Percentiles rank a stretch among this genome's conserved stretches.
Conservation (phyloP, 2,113 vertebrate species). For the Cygnus buccinator region DNA sequence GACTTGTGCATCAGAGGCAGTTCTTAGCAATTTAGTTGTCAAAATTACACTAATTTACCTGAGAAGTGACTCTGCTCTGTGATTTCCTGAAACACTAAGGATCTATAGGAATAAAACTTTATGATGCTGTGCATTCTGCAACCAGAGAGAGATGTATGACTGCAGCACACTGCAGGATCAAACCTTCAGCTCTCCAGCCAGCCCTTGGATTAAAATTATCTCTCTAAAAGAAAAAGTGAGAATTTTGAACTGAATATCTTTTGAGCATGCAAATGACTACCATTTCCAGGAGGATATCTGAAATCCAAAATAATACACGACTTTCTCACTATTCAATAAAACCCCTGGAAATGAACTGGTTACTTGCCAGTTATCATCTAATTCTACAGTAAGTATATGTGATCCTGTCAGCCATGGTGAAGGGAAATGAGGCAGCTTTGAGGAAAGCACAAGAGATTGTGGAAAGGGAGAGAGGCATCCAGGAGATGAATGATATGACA, state of each 20-base stretch:
- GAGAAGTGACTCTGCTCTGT: not conserved
- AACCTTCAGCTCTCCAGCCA: not conserved
- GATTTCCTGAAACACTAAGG: not conserved
- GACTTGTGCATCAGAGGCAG: not conserved
- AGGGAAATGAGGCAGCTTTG: not conserved
- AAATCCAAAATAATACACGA: not conserved
- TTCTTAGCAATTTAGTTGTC: not conserved
- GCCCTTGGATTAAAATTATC: not conserved
- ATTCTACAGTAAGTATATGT: not conserved
- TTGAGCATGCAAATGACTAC: not conserved
- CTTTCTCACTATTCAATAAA: not conserved
- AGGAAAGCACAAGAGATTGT: not conserved
- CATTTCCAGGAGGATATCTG: not conserved
- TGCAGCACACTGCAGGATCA: not conserved
- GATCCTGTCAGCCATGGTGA: not conserved
- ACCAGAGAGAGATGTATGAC: not conserved
- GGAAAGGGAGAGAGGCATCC: not conserved
- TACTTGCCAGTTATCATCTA: not conserved
- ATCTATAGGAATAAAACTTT: not conserved
- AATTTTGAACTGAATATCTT: not conserved
- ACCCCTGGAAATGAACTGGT: not conserved
- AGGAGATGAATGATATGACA: not conserved
- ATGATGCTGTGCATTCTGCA: not conserved
- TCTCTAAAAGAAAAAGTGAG: not conserved
- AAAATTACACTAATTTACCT: not conserved